Evolutionary conservation across 2,797 vertebrate species (phyloP), one percentile per base, ranked within the genome.

Genomic region (Sternotherus odoratus): DNA sequence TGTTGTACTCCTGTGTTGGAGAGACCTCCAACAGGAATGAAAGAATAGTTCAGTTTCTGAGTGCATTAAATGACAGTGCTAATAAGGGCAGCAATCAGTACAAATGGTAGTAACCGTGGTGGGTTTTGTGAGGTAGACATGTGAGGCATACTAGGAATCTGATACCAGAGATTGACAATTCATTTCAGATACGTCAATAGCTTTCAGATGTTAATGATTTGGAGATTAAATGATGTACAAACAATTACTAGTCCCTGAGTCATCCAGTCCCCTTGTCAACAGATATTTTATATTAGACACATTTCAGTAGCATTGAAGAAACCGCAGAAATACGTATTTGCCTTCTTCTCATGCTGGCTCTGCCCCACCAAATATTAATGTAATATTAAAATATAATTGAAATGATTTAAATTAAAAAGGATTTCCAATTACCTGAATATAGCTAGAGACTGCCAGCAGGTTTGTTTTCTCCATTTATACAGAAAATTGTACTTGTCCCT

Each of bases 371-470:
- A 87, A 91, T 85, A 83, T 83, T 92, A 86, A 91, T 5, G 28
- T 49, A 49, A 87, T 79, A 77, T 79, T 94, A 82, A 82, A 6
- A 95, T 82, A 21, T 72, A 93, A 89, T 72, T 84, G 28, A 87
- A 92, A 87, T 92, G 60, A 83, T 53, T 36, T 77, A 94, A 92
- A 82, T 82, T 12, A 91, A 92, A 94, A 79, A 66, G 50, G 17
- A 69, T 51, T 83, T 95, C 28, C 1, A 1, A 49, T 83, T 92
- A 84, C 78, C 63, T 81, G 57, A 79, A 43, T 86, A 79, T 66
- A 87, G 3, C 12, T 63, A 66, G 36, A 86, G 33, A 82, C 5
- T 85, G 87, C 33, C 5, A 46, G 16, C 78, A 82, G 9, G 26
- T 43, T 91, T 82, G 33, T 86, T 93, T 91, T 84, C n/a, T 9